Evolutionary conservation across 2,797 vertebrate species (phyloP).

Genomic region (Thunnus albacares): DNA sequence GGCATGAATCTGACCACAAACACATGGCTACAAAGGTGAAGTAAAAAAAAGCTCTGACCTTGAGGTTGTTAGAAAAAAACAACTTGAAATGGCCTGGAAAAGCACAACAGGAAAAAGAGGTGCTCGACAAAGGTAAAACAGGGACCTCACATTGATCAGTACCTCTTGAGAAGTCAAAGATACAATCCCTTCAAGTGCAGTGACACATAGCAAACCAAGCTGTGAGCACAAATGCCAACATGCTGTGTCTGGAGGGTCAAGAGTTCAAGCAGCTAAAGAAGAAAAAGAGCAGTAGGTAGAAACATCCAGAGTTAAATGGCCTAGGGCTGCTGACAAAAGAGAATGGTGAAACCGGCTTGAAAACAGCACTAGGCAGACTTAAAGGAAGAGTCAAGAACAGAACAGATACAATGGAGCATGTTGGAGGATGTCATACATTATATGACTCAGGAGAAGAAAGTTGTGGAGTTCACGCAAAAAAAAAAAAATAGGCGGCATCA

Average conservation of each 20-base stretch:
- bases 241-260: slow-evolving; percentile 34
- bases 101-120: background rate
- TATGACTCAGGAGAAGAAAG: slow-evolving; percentile 37
- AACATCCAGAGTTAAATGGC: slow-evolving; percentile 50
- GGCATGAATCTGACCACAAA: background rate
- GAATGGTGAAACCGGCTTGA: slow-evolving; percentile 25
- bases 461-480: slow-evolving; percentile 26
- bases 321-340: slow-evolving; percentile 57
- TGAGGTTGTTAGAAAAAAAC: background rate
- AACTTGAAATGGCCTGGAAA: background rate
- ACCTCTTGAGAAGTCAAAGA: slow-evolving; percentile 25
- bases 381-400: slow-evolving; percentile 33
- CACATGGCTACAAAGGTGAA: background rate
- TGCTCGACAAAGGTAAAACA: slow-evolving; percentile 14
- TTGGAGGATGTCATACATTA: slow-evolving; percentile 31
- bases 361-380: slow-evolving; percentile 38
- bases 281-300: slow-evolving; percentile 53
- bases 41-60: too few relatives aligned
- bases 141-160: slow-evolving; percentile 16
- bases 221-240: slow-evolving; percentile 1
- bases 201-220: slow-evolving; percentile 13
- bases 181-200: background rate
- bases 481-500: slow-evolving; percentile 36
- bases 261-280: slow-evolving; percentile 45
- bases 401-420: slow-evolving; percentile 21